Percentiles rank a stretch among this genome's conserved stretches.
Conservation (phyloP, 1,140 invertebrate species). For the Megalopta genalis region DNA sequence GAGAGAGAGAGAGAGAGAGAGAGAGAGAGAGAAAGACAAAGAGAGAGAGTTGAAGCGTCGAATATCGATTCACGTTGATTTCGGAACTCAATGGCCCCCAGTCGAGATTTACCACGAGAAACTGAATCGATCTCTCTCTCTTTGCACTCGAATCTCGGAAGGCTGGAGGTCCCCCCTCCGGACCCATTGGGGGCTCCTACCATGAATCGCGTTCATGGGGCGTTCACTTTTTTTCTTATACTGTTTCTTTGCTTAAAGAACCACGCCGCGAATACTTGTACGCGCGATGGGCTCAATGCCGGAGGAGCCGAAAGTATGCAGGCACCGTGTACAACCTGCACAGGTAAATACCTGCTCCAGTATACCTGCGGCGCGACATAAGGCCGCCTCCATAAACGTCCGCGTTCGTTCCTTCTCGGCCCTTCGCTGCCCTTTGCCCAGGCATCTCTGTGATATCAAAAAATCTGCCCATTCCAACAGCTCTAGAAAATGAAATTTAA, state of each 20-base stretch:
- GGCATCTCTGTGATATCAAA: background rate
- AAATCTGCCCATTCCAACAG: background rate
- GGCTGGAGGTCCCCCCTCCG: background rate
- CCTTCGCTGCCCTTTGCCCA: background rate
- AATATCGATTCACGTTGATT: background rate
- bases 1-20: too few species aligned
- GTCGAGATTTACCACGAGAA: background rate
- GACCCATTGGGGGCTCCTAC: conserved; percentile 7
- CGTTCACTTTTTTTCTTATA: conserved; percentile 22
- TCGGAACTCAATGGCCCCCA: background rate
- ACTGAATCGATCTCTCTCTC: conserved; percentile 27
- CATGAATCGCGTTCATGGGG: conserved; percentile 13
- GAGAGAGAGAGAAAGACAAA: too few species aligned
- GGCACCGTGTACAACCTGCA: conserved; percentile 58
- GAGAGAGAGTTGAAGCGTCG: too few species aligned
- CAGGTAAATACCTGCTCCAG: conserved; percentile 57
- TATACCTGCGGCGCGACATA: conserved; percentile 59
- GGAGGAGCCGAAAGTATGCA: conserved; percentile 59
- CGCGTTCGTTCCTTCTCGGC: conserved; percentile 40
- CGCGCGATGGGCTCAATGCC: conserved; percentile 29
- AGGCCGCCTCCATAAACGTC: conserved; percentile 51
- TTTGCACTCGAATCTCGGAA: conserved; percentile 31
- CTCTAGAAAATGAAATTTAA: too few species aligned
- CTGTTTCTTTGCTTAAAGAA: conserved; percentile 39
- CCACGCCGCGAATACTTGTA: conserved; percentile 50